These are phyloP conservation scores for Melieria picta DNA, from an alignment of 2,888 invertebrate genomes.

Conservation along the genomic window DNA sequence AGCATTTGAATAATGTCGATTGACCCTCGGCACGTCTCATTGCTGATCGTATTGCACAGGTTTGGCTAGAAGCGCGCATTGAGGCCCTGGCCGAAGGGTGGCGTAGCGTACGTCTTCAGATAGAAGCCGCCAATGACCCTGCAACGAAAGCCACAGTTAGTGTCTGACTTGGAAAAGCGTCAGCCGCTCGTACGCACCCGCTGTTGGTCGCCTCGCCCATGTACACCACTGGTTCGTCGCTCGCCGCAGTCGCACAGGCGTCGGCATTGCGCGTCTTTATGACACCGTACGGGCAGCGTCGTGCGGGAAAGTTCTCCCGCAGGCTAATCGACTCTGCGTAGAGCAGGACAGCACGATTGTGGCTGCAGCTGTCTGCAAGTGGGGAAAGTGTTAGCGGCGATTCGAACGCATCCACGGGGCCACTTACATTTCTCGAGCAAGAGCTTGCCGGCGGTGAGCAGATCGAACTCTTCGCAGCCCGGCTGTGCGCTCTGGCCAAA, in stretches of 20 bases:
- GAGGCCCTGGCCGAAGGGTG: slow-evolving; percentile 59
- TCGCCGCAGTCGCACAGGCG: slow-evolving; percentile 30
- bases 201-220: slow-evolving; percentile 61
- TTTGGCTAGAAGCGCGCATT: slow-evolving; percentile 24
- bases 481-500: slow-evolving; percentile 59
- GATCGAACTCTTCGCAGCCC: slow-evolving; percentile 61
- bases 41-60: too few relatives aligned
- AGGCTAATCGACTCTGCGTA: slow-evolving; percentile 62
- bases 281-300: slow-evolving; percentile 52
- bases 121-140: slow-evolving; percentile 58
- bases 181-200: slow-evolving; percentile 48
- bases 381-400: not conserved
- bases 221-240: slow-evolving; percentile 43
- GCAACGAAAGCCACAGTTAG: slow-evolving; percentile 3
- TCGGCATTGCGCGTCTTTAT: slow-evolving; percentile 45
- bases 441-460: slow-evolving; percentile 56
- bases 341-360: slow-evolving; percentile 59
- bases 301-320: slow-evolving; percentile 56
- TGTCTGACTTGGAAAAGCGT: not conserved
- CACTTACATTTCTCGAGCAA: slow-evolving; percentile 55
- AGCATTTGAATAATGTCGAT: too few relatives aligned
- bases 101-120: slow-evolving; percentile 57
- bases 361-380: slow-evolving; percentile 60
- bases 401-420: not conserved
- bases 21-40: too few relatives aligned